A percentile compares a stretch with the other conserved stretches of the same genome.
phyloP scores from a whole-genome alignment of 2,888 invertebrate species.

The Cristatella mucedo region DNA sequence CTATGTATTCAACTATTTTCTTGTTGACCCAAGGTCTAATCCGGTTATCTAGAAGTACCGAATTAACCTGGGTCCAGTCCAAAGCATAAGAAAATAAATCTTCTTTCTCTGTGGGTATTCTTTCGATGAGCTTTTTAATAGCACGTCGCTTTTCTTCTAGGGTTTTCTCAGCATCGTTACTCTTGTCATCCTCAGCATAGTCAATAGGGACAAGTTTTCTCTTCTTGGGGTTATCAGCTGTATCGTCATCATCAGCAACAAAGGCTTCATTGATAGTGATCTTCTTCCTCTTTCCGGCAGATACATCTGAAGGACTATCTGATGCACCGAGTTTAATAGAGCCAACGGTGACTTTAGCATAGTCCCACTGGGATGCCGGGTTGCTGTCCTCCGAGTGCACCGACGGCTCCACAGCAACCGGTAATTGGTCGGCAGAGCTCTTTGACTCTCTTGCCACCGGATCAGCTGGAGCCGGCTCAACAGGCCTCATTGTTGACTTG shows the following conservation, averaged over 20 bases:
- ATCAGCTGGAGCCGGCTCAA: too few relatives aligned
- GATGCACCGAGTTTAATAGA: not conserved
- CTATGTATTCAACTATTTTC: conserved; percentile 97
- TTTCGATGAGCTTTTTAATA: conserved; percentile 90
- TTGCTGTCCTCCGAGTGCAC: too few relatives aligned
- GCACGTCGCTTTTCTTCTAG: conserved; percentile 83
- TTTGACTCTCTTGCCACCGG: too few relatives aligned
- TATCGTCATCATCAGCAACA: conserved; percentile 56
- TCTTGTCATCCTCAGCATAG: conserved; percentile 26
- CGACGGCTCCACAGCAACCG: too few relatives aligned
- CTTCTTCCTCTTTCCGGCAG: conserved; percentile 50
- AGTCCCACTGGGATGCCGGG: too few relatives aligned
- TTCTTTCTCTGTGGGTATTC: conserved; percentile 92
- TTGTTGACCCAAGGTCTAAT: conserved; percentile 99
- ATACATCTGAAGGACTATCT: too few relatives aligned
- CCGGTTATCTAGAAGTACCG: conserved; percentile 72
- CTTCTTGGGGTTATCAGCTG: conserved; percentile 45
- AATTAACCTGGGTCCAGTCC: conserved; percentile 69
- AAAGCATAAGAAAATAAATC: conserved; percentile 85
- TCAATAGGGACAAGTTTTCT: conserved; percentile 54
- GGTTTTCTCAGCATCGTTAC: conserved; percentile 14
- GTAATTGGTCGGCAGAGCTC: too few relatives aligned
- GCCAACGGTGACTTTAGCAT: not conserved
- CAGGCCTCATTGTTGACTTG: too few relatives aligned
- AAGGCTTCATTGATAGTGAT: conserved; percentile 68